Evolutionary conservation across 2,888 invertebrate species (phyloP).

Genomic region (Saturnia pavonia): DNA sequence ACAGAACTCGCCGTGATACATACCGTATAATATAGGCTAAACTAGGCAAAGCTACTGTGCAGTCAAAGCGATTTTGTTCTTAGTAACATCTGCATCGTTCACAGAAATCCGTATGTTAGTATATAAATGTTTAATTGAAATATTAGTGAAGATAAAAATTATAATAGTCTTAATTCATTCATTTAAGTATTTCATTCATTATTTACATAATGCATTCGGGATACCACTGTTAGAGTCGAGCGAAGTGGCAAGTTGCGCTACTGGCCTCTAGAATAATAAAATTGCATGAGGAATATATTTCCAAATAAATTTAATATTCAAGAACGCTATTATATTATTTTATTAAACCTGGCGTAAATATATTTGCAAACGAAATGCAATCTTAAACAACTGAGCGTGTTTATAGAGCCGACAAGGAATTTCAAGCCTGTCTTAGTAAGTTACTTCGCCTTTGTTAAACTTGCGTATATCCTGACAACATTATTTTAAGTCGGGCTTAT

Average conservation of each 20-base stretch:
- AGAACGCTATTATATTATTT: neutral
- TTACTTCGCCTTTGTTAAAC: conserved; percentile 51
- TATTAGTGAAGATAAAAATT: no score
- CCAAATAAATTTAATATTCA: neutral
- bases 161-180: no score
- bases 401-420: conserved; percentile 25
- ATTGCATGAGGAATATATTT: neutral
- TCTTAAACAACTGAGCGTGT: conserved; percentile 4
- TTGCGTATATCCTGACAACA: conserved; percentile 60
- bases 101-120: no score
- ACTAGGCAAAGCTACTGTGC: no score
- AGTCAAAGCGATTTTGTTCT: no score
- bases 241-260: neutral
- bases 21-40: no score
- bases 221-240: neutral
- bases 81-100: no score
- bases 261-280: neutral
- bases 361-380: neutral
- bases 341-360: conserved; percentile 5
- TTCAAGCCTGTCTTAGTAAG: conserved; percentile 30
- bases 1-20: no score
- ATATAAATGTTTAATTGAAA: no score
- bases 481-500: conserved; percentile 59
- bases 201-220: no score
- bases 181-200: no score